These are phyloP conservation scores for Phylloscopus trochiloides DNA, from an alignment of 2,113 vertebrate genomes.

Conservation along the genomic window DNA sequence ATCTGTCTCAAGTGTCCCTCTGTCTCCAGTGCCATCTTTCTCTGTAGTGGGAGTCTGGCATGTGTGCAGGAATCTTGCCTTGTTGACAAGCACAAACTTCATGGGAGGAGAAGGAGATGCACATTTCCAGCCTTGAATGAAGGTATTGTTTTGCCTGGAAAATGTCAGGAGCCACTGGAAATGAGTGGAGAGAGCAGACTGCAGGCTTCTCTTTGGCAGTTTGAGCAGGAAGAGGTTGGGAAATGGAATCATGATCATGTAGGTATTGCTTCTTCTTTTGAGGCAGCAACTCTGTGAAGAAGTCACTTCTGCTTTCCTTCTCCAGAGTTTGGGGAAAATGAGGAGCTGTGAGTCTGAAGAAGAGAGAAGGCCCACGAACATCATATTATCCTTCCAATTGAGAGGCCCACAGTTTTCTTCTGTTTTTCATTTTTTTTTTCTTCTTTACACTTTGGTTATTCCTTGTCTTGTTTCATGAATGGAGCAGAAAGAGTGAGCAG, in stretches of 20 bases:
- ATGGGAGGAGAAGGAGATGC: neutral
- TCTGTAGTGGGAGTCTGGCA: neutral
- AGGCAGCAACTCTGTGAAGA: neutral
- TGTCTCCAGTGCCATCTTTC: neutral
- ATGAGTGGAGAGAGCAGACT: neutral
- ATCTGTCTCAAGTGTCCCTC: neutral
- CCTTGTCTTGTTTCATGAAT: neutral
- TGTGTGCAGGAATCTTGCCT: neutral
- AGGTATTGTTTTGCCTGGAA: neutral
- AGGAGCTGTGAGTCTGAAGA: neutral
- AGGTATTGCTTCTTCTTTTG: neutral
- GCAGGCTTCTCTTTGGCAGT: neutral
- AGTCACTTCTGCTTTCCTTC: conserved; percentile 27
- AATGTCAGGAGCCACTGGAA: neutral
- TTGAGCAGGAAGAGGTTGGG: neutral
- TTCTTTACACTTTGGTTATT: neutral
- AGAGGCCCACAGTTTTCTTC: neutral
- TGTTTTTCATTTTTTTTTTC: neutral
- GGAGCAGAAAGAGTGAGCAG: neutral
- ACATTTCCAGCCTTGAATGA: neutral
- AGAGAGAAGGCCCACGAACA: neutral
- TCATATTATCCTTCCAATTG: neutral
- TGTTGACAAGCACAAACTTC: neutral
- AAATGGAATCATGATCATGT: neutral
- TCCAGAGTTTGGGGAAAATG: neutral